Base-by-base conservation (phyloP, 2,797 vertebrate genomes). In the Molossus alvarezi region DNA sequence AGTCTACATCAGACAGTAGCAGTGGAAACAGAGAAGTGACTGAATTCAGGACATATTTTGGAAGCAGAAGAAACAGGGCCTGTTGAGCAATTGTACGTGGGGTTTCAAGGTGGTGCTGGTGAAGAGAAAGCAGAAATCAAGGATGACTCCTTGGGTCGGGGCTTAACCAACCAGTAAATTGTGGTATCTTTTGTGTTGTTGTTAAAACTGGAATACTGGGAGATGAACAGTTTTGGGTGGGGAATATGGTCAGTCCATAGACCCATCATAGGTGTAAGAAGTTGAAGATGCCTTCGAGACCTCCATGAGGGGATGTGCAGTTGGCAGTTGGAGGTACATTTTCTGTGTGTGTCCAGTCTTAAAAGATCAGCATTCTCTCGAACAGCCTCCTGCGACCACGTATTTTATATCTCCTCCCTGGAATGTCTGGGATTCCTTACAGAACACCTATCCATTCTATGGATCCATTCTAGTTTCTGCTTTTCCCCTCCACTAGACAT, bases 121-220 rank as follows among this genome's bases (percentile, higher is more conserved):
- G 62, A 88, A 76, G n/a, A 18, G 55, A 53, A 76, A 58, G 62
- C 60, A 6, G 48, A 97, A 79, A 67, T 84, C 64, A 69, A 67
- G 72, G 53, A 21, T 84, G 88, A 48, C 41, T 83, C 23, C 20
- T 53, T 18, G 29, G 41, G 6, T 10, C 77, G 71, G 60, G 2
- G 60, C 60, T 81, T 71, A 17, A 58, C 29, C 27, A 27, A 7
- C 71, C 8, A 51, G 23, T 29, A 33, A 41, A 6, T 7, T 8
- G 45, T 41, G 65, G 6, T 51, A 29, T n/a, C 14, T 45, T 65
- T 62, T 48, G 55, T 62, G 29, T 27, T 60, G 73, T 79, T 86
- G 17, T 21, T 92, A 55, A 90, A 27, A 37, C 23, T 29, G 48
- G 48, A 64, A 55, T 67, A 6, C 21, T 55, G 17, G 27, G 53